phyloP scores from a whole-genome alignment of 1,140 invertebrate genomes.

The Carposina sasakii region DNA sequence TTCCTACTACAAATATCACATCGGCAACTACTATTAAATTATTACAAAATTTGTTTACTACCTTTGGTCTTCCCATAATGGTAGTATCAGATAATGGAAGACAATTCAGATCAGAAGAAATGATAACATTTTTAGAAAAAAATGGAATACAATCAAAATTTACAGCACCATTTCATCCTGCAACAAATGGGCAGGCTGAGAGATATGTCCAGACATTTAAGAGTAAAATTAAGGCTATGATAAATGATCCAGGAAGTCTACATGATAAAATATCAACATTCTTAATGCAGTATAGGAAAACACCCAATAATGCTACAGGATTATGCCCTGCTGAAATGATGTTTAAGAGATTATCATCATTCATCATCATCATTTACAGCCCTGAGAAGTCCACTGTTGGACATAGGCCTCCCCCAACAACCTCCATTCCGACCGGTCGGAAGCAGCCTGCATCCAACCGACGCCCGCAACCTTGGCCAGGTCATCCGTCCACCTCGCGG shows the following conservation, averaged over 20 bases:
- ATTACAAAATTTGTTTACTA: not conserved
- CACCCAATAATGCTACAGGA: not conserved
- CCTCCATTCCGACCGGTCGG: not conserved
- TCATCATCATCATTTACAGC: not conserved
- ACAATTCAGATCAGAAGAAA: constrained; percentile 1
- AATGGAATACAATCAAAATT: constrained; percentile 32
- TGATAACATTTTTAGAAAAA: not conserved
- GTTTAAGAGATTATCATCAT: not conserved
- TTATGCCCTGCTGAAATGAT: not conserved
- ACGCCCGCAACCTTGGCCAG: too few species aligned
- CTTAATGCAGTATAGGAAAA: not conserved
- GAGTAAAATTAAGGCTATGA: constrained; percentile 11
- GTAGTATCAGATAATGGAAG: constrained; percentile 5
- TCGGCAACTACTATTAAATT: not conserved
- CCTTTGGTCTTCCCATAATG: not conserved
- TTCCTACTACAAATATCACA: not conserved
- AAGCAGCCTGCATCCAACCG: too few species aligned
- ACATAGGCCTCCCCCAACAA: not conserved
- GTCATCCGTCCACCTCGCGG: too few species aligned
- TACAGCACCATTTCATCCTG: constrained; percentile 36
- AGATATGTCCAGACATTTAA: constrained; percentile 38
- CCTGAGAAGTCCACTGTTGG: not conserved
- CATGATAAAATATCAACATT: not conserved
- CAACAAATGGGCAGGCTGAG: constrained; percentile 47
- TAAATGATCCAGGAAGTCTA: not conserved